These are phyloP conservation scores for Pampus argenteus DNA, from an alignment of 2,797 vertebrate genomes.

Conservation along the genomic window DNA sequence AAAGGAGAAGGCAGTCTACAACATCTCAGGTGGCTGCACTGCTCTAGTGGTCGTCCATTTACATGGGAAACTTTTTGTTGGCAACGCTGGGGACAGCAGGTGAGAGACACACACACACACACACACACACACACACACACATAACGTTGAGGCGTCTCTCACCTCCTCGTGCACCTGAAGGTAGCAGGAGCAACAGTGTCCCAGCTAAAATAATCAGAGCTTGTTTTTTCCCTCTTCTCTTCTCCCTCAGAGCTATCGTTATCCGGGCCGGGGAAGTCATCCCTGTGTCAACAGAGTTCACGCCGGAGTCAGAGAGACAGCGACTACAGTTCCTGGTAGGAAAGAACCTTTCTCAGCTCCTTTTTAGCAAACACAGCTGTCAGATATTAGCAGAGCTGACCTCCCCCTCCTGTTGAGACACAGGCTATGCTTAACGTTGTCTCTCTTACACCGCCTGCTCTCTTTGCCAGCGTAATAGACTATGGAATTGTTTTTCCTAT, in stretches of 20 bases:
- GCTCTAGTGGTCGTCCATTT: constrained; percentile 91
- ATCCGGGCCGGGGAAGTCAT: constrained; percentile 92
- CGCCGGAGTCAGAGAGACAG: constrained; percentile 96
- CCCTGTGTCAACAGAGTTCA: constrained; percentile 97
- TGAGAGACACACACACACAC: constrained; percentile 62
- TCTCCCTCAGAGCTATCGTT: constrained; percentile 92
- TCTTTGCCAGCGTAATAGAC: constrained; percentile 56
- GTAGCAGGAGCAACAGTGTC: constrained; percentile 19
- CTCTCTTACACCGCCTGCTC: constrained; percentile 44
- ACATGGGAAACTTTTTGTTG: constrained; percentile 94
- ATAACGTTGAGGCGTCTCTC: background rate
- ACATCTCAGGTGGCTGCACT: constrained; percentile 96
- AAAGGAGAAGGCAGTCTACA: constrained; percentile 89
- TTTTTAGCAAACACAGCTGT: constrained; percentile 58
- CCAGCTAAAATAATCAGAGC: constrained; percentile 25
- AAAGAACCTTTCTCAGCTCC: constrained; percentile 18
- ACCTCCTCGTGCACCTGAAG: constrained; percentile 3
- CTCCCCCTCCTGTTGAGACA: constrained; percentile 56
- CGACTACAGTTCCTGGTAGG: constrained; percentile 97
- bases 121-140: background rate
- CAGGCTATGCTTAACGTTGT: constrained; percentile 44
- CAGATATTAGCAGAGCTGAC: constrained; percentile 59
- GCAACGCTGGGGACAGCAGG: constrained; percentile 98
- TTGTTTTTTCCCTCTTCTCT: constrained; percentile 50
- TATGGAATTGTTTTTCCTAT: constrained; percentile 65